Evolutionary conservation across 2,113 vertebrate species (phyloP).

Genomic region (Procavia capensis): DNA sequence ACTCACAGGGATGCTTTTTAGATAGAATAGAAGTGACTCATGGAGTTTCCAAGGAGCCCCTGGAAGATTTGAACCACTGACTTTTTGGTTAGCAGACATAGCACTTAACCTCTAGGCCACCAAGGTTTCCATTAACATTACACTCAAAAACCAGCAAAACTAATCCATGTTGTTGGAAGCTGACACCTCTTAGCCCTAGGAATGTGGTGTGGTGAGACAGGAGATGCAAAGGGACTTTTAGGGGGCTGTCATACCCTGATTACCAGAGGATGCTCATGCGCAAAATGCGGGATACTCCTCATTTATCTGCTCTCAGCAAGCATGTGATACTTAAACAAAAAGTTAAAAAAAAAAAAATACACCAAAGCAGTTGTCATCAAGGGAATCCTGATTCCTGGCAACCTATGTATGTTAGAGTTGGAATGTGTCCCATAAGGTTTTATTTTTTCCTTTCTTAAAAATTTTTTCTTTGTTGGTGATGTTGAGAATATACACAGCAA

Average conservation of each 20-base stretch:
- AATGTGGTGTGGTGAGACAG: background rate
- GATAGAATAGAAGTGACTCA: too few relatives aligned
- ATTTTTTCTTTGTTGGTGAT: background rate
- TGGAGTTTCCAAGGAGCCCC: too few relatives aligned
- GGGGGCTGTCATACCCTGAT: background rate
- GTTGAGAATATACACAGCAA: too few relatives aligned
- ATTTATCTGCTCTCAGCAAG: background rate
- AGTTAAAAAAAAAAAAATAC: background rate
- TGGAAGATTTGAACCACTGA: too few relatives aligned
- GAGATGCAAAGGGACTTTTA: background rate
- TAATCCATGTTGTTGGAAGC: background rate
- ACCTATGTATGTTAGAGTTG: background rate
- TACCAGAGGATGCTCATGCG: background rate
- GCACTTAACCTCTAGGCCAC: too few relatives aligned
- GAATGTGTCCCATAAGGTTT: background rate
- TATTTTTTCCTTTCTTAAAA: background rate
- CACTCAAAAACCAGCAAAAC: background rate
- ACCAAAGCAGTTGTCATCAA: background rate
- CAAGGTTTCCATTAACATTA: background rate
- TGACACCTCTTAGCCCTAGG: background rate
- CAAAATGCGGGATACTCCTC: background rate
- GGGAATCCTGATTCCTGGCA: background rate
- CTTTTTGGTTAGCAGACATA: too few relatives aligned
- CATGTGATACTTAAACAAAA: background rate
- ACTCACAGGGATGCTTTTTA: too few relatives aligned